These are phyloP conservation scores for Chaetodon trifasciatus DNA, from an alignment of 2,797 vertebrate species.

Conservation along the genomic window DNA sequence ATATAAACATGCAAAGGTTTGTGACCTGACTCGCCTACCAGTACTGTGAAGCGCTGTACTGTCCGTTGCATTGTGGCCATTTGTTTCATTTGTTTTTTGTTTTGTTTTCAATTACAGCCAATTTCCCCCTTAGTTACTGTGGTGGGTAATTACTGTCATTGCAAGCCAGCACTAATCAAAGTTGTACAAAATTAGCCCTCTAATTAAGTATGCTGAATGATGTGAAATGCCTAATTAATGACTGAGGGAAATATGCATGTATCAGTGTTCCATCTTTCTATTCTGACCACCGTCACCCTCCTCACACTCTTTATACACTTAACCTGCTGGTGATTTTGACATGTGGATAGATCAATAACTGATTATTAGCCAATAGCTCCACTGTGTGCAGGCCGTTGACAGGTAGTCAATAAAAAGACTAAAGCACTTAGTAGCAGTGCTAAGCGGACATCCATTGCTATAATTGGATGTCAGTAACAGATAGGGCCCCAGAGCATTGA, in stretches of 20 bases:
- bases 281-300: conserved; percentile 4
- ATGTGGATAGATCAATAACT: conserved; percentile 63
- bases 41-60: background rate
- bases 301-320: conserved; percentile 38
- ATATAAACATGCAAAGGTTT: conserved; percentile 27
- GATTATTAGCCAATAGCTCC: conserved; percentile 71
- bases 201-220: conserved; percentile 54
- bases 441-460: conserved; percentile 75
- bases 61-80: conserved; percentile 1
- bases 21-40: conserved; percentile 20
- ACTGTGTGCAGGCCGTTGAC: conserved; percentile 62
- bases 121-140: conserved; percentile 59
- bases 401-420: conserved; percentile 79
- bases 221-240: conserved; percentile 31
- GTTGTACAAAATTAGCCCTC: conserved; percentile 53
- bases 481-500: conserved; percentile 77
- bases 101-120: conserved; percentile 29
- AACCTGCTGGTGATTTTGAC: conserved; percentile 55
- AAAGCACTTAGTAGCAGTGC: conserved; percentile 74
- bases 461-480: conserved; percentile 82
- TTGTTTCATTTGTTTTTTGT: conserved; percentile 46
- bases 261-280: background rate
- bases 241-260: background rate
- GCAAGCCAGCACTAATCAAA: conserved; percentile 69
- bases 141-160: conserved; percentile 61